Evolutionary conservation across 92 coral and sea anemone genomes (phyloP).

Genomic region (Epizoanthus ramosus): DNA sequence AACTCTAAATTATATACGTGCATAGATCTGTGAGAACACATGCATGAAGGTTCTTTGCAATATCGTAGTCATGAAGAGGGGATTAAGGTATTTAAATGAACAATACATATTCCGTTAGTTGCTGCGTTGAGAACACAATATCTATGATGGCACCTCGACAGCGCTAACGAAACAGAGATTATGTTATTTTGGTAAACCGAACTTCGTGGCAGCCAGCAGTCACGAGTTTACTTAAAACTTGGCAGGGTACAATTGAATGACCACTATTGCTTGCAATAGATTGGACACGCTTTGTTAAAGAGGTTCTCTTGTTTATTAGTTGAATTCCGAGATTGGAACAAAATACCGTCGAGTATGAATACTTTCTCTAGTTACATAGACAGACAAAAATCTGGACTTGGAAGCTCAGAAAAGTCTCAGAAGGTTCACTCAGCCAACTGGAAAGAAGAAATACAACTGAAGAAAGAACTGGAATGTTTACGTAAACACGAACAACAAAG

Average conservation of each 20-base stretch:
- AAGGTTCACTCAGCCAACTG: constrained; percentile 98
- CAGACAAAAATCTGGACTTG: constrained; percentile 83
- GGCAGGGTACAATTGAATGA: neutral
- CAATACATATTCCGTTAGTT: constrained; percentile 7
- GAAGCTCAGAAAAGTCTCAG: constrained; percentile 97
- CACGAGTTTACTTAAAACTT: neutral
- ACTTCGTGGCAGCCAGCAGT: neutral
- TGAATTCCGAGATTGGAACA: neutral
- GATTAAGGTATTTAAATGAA: constrained; percentile 9
- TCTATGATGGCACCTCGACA: neutral
- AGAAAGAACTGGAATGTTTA: constrained; percentile 81
- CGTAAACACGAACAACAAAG: constrained; percentile 85
- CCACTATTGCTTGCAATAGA: neutral
- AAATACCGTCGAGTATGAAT: constrained; percentile 39
- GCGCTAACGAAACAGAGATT: constrained; percentile 8
- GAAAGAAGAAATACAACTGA: constrained; percentile 94
- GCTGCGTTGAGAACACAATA: neutral
- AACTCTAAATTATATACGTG: too few species aligned
- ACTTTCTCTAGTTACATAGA: constrained; percentile 88
- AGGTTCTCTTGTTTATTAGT: neutral
- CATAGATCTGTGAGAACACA: neutral
- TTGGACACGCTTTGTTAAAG: neutral
- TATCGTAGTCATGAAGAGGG: neutral
- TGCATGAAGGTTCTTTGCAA: neutral
- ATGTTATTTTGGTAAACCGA: neutral